Evolutionary conservation across 2,113 vertebrate species (phyloP).

Genomic region (Theropithecus gelada): DNA sequence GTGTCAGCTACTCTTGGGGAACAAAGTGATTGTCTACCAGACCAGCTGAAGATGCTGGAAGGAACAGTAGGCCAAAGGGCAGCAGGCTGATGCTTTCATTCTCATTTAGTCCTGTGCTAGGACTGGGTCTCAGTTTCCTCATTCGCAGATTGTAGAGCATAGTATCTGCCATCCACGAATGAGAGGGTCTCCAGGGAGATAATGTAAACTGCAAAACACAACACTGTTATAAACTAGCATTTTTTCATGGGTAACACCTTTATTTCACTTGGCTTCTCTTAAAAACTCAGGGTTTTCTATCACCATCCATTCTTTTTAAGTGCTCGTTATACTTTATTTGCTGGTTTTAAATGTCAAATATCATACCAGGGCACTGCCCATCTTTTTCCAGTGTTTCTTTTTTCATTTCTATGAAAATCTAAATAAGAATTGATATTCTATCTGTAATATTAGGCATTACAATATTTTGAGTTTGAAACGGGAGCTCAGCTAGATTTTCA

Average conservation of each 20-base stretch:
- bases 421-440: neutral
- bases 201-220: neutral
- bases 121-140: neutral
- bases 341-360: neutral
- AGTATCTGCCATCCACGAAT: neutral
- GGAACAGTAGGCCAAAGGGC: neutral
- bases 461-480: constrained; percentile 11
- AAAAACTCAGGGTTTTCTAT: neutral
- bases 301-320: neutral
- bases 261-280: neutral
- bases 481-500: neutral
- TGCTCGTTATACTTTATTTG: neutral
- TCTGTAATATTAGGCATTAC: neutral
- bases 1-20: neutral
- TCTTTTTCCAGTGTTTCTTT: neutral
- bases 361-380: neutral
- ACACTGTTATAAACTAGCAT: neutral
- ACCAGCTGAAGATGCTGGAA: neutral
- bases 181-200: neutral
- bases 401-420: neutral
- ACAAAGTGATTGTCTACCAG: neutral
- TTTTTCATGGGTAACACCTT: neutral
- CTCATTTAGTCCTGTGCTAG: neutral
- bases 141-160: neutral
- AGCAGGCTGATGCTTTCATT: neutral